Evolutionary conservation across 2,797 vertebrate species (phyloP).

Genomic region (Dermochelys coriacea): DNA sequence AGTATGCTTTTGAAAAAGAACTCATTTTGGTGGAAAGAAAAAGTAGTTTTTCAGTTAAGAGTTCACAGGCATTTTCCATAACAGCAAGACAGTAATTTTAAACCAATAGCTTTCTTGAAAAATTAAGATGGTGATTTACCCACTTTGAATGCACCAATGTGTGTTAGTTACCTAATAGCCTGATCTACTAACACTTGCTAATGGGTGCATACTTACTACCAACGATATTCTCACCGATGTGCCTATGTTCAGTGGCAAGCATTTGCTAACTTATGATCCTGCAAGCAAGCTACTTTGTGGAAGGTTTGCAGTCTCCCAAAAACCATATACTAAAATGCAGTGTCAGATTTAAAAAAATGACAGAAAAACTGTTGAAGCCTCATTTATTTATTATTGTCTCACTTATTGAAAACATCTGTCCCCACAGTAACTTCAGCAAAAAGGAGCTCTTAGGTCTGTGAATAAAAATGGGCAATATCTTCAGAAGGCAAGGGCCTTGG

Average conservation of each 20-base stretch:
- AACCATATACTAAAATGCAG: not conserved
- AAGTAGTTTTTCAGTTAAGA: not conserved
- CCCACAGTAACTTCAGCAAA: constrained; percentile 46
- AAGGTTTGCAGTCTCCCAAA: not conserved
- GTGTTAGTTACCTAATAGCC: not conserved
- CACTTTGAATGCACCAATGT: not conserved
- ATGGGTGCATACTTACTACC: not conserved
- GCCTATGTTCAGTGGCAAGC: too few relatives aligned
- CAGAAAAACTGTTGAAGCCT: not conserved
- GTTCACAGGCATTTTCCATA: not conserved
- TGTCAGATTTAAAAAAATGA: not conserved
- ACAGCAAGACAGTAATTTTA: not conserved
- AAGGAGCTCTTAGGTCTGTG: constrained; percentile 10
- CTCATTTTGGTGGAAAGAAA: not conserved
- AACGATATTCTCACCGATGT: not conserved
- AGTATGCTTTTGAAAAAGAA: constrained; percentile 2
- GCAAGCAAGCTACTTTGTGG: not conserved
- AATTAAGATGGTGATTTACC: not conserved
- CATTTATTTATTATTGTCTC: not conserved
- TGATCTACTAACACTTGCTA: not conserved
- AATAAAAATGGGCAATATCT: constrained; percentile 47
- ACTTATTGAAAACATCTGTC: not conserved
- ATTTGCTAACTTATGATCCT: not conserved
- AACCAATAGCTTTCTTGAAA: not conserved
- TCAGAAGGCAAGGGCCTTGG: constrained; percentile 17